Evolutionary conservation across 1,140 invertebrate species (phyloP).

Genomic region (Pseudomyrmex cubaensis): DNA sequence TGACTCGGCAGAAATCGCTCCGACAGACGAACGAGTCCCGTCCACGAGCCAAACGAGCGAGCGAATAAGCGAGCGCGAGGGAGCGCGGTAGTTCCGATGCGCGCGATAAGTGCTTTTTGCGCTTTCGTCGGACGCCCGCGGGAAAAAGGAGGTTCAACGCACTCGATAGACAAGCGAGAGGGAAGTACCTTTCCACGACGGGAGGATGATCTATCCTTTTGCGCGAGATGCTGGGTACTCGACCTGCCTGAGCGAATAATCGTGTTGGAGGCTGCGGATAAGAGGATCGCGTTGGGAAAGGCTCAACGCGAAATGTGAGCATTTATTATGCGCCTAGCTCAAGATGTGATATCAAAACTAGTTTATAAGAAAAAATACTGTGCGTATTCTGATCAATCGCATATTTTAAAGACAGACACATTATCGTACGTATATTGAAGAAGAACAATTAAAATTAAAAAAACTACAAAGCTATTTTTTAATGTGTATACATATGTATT

Average conservation of each 20-base stretch:
- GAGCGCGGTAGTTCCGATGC: conserved; percentile 42
- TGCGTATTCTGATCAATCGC: neutral
- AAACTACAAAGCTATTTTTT: no score
- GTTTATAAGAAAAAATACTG: neutral
- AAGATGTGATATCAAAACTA: neutral
- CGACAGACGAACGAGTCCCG: conserved; percentile 13
- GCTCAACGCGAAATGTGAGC: neutral
- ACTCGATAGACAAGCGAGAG: conserved; percentile 37
- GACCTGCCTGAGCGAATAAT: conserved; percentile 26
- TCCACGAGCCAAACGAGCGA: conserved; percentile 2
- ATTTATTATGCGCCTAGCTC: neutral
- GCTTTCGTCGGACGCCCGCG: conserved; percentile 43
- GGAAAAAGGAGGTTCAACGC: conserved; percentile 44
- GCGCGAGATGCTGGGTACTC: conserved; percentile 13
- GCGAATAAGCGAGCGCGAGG: neutral
- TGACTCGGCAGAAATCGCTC: conserved; percentile 52
- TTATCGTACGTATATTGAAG: no score
- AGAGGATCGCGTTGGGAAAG: neutral
- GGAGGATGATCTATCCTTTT: conserved; percentile 10
- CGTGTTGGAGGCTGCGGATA: neutral
- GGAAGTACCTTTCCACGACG: conserved; percentile 13
- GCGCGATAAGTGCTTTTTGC: conserved; percentile 52
- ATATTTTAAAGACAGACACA: no score
- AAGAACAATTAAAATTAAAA: no score
- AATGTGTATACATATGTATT: no score